Base-by-base conservation (phyloP, 35 echinoderm and acorn worm species). In the Eucidaris tribuloides region DNA sequence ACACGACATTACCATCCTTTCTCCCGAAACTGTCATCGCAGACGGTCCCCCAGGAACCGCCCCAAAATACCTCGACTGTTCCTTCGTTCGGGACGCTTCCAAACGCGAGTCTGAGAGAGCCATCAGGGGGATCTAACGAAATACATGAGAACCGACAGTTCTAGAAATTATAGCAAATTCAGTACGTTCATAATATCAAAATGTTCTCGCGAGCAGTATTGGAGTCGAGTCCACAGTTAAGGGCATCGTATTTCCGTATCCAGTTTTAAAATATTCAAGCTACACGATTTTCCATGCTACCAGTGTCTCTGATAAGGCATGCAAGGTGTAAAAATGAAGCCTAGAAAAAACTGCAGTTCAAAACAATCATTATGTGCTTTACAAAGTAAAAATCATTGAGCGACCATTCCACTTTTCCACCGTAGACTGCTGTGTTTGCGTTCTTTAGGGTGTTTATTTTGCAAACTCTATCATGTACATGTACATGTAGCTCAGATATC, bases 1-100 rank as follows among this genome's bases (percentile, higher is more conserved):
- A 80, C 30, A 45, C 77, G 15, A 80, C 77, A 5, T 50, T 55
- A 9, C 77, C 77, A 56, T 80, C 77, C 22, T 25, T 22, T 34
- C 5, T 80, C 7, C 37, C 77, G 20, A 80, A 80, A 25, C 41
- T 46, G 31, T 52, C 27, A 22, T 80, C 22, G 52, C 77, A 80
- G 4, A 80, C 77, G 22, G 39, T 54, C 28, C 77, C 77, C 77
- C 77, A 80, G 2, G 30, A 7, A 52, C 77, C 77, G 33, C 20
- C 24, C 45, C 52, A 80, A 39, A 55, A 80, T 31, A 45, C 44
- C 44, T 80, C 77, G 9, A 80, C 39, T 33, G 45, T 50, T 9
- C 77, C 77, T 35, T 55, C 52, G 38, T 80, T 80, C 22, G 77
- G 77, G 19, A 44, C 33, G 24, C 9, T 40, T 0, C 68, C 68